A percentile compares a stretch with the other conserved stretches of the same genome.
phyloP scores from a whole-genome alignment of 2,797 vertebrate species.

The Balearica regulorum region DNA sequence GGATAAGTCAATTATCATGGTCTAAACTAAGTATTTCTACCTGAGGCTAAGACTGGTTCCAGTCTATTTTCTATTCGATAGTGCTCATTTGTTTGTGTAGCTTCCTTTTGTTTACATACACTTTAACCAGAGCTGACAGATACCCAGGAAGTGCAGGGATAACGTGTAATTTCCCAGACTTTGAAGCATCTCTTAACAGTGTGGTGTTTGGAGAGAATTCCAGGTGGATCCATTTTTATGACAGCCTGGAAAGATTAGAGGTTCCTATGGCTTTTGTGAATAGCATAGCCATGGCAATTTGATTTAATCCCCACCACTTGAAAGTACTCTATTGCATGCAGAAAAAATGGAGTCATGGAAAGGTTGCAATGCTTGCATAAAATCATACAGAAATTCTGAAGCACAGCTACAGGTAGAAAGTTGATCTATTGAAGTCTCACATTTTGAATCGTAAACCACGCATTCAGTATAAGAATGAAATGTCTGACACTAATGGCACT shows the following conservation, averaged over 20 bases:
- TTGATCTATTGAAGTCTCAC: not conserved
- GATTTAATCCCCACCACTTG: not conserved
- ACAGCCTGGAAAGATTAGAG: not conserved
- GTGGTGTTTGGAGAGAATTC: not conserved
- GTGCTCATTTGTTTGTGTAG: not conserved
- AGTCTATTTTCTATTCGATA: not conserved
- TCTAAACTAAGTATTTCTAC: not conserved
- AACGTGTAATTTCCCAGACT: not conserved
- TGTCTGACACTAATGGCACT: not conserved
- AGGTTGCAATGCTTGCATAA: not conserved
- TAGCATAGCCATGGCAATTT: not conserved
- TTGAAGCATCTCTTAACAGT: not conserved
- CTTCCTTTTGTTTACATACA: not conserved
- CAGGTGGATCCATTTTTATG: not conserved
- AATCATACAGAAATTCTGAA: not conserved
- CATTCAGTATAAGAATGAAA: not conserved
- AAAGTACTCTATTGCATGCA: not conserved
- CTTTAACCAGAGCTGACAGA: not conserved
- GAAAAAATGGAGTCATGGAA: not conserved
- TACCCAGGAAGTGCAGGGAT: not conserved
- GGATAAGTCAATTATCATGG: not conserved
- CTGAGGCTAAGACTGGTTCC: not conserved
- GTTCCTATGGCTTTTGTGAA: not conserved
- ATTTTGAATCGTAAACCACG: not conserved
- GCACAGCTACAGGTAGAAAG: not conserved